Conservation (phyloP, 2,888 invertebrate species). For the Harpagoxenus sublaevis region DNA sequence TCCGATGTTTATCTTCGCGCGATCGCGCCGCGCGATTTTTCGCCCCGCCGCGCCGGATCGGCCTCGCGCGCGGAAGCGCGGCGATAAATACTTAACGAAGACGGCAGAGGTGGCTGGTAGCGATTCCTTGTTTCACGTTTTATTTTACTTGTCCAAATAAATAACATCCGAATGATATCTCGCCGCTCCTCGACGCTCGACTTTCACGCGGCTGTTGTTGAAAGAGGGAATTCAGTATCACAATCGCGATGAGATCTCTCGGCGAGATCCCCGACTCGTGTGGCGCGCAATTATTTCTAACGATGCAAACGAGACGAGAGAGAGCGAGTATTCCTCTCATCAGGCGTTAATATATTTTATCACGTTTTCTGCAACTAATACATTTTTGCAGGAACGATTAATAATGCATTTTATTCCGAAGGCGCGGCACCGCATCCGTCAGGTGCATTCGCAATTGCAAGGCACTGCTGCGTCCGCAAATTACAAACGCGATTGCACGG, state of each 20-base stretch:
- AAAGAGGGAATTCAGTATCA: constrained; percentile 5
- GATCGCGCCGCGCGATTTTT: constrained; percentile 2
- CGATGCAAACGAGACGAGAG: not conserved
- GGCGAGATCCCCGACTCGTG: constrained; percentile 7
- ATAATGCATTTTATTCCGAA: constrained; percentile 36
- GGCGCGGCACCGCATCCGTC: constrained; percentile 11
- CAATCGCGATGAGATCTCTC: constrained; percentile 40
- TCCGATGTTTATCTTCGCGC: not conserved
- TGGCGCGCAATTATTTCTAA: constrained; percentile 38
- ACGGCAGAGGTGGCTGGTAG: too few species aligned
- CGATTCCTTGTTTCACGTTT: not conserved
- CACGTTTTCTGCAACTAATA: constrained; percentile 13
- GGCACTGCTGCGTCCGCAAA: constrained; percentile 27
- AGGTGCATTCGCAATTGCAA: constrained; percentile 1
- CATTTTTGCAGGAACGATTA: constrained; percentile 27
- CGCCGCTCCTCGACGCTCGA: not conserved
- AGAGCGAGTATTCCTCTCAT: not conserved
- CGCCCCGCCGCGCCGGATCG: not conserved
- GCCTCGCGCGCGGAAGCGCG: not conserved
- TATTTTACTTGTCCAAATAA: constrained; percentile 1
- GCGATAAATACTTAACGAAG: constrained; percentile 17
- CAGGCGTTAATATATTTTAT: constrained; percentile 2
- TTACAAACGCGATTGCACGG: constrained; percentile 26
- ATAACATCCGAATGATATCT: constrained; percentile 22
- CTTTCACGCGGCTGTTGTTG: constrained; percentile 41